Evolutionary conservation across 2,888 invertebrate species (phyloP), one percentile per base, ranked within the genome.

Genomic region (Drepana falcataria): DNA sequence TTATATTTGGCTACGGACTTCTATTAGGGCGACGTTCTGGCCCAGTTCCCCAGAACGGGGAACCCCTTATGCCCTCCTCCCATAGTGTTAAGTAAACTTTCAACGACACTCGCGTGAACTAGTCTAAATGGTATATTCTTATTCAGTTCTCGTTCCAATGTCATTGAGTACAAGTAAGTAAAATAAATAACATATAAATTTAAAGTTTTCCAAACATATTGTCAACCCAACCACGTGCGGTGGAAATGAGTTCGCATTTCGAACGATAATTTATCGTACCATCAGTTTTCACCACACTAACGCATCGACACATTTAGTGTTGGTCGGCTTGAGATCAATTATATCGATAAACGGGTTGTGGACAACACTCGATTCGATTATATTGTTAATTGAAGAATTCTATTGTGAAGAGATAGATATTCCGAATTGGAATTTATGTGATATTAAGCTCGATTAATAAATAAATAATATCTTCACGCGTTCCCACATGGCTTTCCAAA

Each of bases 281-380:
- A 71, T 71, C 74, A 61, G 66, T 70, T 73, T 77, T 68, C 71
- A 62, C 70, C 63, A 61, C 65, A 60, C 57, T 56, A 55, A 57
- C 48, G 48, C 52, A 40, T 48, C 51, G 56, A 60, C 59, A 60
- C 62, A 52, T 54, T 48, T 68, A 71, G 68, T 66, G 71, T 61
- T 69, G 71, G 69, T 61, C 61, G 59, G 57, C 49, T 65, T 60
- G 63, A 64, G 61, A 71, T 62, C 61, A 55, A 55, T 59, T 63
- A 64, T 74, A 77, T 74, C 73, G 68, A 72, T 76, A 75, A 66
- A 68, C 21, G 64, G 21, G 49, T 57, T 48, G 66, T 65, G 66
- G 67, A 21, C 65, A 71, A 69, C 65, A 71, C 65, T 69, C 68
- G 63, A 59, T 59, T 58, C 63, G 65, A 62, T 65, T 64, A 64